Base-by-base conservation (phyloP, 2,888 invertebrate genomes). In the Drosophila demipolita region DNA sequence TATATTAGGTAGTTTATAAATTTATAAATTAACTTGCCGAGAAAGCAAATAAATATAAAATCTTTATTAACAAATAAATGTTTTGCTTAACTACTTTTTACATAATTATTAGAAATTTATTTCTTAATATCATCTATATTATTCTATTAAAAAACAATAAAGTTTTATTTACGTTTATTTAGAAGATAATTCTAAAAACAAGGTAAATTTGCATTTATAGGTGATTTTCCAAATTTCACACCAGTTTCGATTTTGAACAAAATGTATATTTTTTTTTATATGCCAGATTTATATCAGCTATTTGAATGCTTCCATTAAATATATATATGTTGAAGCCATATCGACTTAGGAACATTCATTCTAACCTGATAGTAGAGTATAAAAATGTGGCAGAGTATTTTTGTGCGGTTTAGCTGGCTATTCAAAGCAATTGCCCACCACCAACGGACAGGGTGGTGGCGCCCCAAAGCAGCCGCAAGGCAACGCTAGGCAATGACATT, bases 401-500 rank as follows among this genome's bases (percentile, higher is more conserved):
- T 15, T 59, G 36, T 59, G 79, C 66, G 63, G 67, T 69, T 78
- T 70, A 60, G 59, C 67, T 48, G 64, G 69, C 77, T 40, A 54
- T 66, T 42, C 54, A 73, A 55, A 26, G 57, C 64, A 57, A 73
- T 53, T 67, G 69, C 68, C 55, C 20, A 32, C 53, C 45, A 15
- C 45, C 45, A 45, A 35, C 48, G 62, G 23, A 9, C 65, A 65
- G 79, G 58, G 64, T 29, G 29, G 29, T 29, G 67, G 61, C 67
- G 64, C 66, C 35, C 20, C 33, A 33, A 23, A n/a, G 50, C 42
- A 57, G 45, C 71, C 67, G 40, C 68, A 63, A 61, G 82, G 38
- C 71, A 60, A 52, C 29, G 33, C 20, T 49, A 80, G 48, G 63
- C 75, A 78, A 73, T 64, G 54, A 78, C 82, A 81, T 78, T 73